These are phyloP conservation scores for Enteromius viviparus DNA, from an alignment of 2,797 vertebrate species.

Conservation along the genomic window DNA sequence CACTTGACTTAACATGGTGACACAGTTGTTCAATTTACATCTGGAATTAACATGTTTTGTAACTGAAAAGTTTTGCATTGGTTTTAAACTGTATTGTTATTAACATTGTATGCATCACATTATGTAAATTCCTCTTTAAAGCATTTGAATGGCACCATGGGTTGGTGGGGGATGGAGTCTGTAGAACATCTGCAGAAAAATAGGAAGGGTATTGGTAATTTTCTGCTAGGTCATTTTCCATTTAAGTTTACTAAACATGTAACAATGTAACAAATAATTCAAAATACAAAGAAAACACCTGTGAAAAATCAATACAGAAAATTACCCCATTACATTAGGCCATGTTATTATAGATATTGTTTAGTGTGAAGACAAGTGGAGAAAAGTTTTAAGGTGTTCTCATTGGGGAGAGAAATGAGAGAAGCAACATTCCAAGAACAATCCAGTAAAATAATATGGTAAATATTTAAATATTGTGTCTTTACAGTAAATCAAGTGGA, in stretches of 20 bases:
- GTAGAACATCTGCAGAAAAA: not conserved
- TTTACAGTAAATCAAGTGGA: constrained; percentile 1
- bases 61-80: not conserved
- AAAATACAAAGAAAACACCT: not conserved
- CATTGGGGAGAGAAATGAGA: not conserved
- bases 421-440: not conserved
- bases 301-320: not conserved
- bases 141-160: not conserved
- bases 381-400: not conserved
- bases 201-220: not conserved
- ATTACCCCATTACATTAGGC: not conserved
- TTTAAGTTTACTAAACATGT: not conserved
- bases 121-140: not conserved
- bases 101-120: not conserved
- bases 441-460: not conserved
- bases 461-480: not conserved
- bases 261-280: not conserved
- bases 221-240: no score
- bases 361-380: not conserved
- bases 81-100: not conserved
- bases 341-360: not conserved
- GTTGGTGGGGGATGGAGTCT: not conserved
- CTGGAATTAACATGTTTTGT: not conserved
- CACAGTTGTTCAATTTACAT: not conserved
- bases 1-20: not conserved